Conservation (phyloP, 2,113 vertebrate genomes). For the Sinocyclocheilus maitianheensis region DNA sequence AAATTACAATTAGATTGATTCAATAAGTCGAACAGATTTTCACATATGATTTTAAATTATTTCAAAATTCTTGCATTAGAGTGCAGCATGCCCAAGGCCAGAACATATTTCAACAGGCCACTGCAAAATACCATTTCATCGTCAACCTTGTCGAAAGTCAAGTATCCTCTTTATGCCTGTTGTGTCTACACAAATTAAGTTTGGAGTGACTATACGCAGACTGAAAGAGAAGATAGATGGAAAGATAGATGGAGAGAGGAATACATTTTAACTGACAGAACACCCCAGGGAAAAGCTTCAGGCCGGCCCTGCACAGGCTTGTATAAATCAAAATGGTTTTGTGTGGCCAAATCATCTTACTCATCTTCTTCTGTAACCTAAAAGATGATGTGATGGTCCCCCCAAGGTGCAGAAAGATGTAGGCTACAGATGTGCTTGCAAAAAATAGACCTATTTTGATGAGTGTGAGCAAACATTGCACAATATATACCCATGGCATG, state of each 20-base stretch:
- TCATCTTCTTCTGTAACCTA: slow-evolving; percentile 36
- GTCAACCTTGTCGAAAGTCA: slow-evolving; percentile 41
- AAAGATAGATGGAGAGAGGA: slow-evolving; percentile 19
- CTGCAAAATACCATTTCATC: slow-evolving; percentile 44
- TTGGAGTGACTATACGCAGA: slow-evolving; percentile 10
- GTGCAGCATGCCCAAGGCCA: slow-evolving; percentile 26
- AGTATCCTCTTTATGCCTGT: slow-evolving; percentile 37
- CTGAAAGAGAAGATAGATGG: slow-evolving; percentile 17
- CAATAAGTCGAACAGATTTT: neutral
- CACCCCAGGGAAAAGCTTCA: slow-evolving; percentile 23
- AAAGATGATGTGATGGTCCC: slow-evolving; percentile 19
- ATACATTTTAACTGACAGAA: slow-evolving; percentile 33
- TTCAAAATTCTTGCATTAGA: neutral
- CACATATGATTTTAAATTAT: neutral
- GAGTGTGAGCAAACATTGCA: slow-evolving; percentile 20
- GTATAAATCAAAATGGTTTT: slow-evolving; percentile 42
- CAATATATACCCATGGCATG: slow-evolving; percentile 7
- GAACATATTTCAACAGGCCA: slow-evolving; percentile 23
- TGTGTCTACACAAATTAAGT: slow-evolving; percentile 30
- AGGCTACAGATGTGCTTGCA: neutral
- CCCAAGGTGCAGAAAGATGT: slow-evolving; percentile 34
- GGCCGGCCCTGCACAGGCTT: slow-evolving; percentile 16
- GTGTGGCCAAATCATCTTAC: slow-evolving; percentile 15
- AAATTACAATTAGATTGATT: neutral
- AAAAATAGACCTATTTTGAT: slow-evolving; percentile 7